Conservation (phyloP, 1,140 invertebrate species). For the Saccostrea echinata region DNA sequence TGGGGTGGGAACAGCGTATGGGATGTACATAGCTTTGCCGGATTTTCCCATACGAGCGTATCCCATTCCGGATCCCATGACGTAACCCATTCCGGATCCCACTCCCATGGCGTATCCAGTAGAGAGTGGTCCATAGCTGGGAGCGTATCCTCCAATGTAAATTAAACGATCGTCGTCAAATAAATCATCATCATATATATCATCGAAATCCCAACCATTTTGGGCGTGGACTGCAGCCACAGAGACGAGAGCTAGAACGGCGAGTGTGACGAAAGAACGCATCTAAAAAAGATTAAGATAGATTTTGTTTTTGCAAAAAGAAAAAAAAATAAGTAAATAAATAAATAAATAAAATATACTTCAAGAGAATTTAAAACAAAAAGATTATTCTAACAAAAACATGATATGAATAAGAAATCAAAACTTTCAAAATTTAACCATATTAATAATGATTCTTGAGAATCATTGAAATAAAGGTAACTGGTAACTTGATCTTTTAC, state of each 20-base stretch:
- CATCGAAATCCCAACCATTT: neutral
- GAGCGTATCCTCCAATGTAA: neutral
- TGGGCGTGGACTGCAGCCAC: neutral
- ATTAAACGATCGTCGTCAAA: neutral
- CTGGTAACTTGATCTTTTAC: neutral
- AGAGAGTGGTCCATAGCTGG: neutral
- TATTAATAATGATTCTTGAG: too few species aligned
- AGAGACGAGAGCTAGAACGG: neutral
- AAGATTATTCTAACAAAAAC: too few species aligned
- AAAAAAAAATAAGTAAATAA: neutral
- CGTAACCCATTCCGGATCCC: neutral
- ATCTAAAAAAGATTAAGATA: neutral
- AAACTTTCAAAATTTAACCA: too few species aligned
- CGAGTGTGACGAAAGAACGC: neutral
- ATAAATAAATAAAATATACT: neutral
- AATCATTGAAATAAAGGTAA: too few species aligned
- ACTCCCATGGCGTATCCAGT: neutral
- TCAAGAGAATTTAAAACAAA: too few species aligned
- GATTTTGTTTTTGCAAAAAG: neutral
- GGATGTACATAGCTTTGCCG: neutral
- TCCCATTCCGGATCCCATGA: neutral
- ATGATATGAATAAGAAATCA: too few species aligned
- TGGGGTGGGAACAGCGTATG: constrained; percentile 14
- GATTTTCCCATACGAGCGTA: neutral
- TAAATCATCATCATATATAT: neutral